phyloP scores from a whole-genome alignment of 2,797 vertebrate species.

The Clarias laeviceps region DNA sequence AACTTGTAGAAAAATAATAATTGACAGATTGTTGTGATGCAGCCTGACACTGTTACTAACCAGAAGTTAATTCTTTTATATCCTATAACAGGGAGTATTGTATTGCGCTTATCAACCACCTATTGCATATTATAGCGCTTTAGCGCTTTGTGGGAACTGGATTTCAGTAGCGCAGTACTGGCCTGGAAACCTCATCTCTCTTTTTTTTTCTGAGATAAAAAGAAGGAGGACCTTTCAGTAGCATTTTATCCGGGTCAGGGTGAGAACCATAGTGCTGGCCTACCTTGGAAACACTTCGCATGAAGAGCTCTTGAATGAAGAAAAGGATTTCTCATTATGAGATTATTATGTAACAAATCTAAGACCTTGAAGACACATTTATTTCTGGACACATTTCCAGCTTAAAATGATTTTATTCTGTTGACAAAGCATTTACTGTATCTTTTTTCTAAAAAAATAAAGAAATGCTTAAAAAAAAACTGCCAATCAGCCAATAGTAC shows the following conservation, averaged over 20 bases:
- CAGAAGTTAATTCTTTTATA: neutral
- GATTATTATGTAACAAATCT: neutral
- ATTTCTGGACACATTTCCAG: neutral
- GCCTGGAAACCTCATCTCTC: neutral
- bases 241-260: neutral
- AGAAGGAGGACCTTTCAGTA: neutral
- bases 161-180: neutral
- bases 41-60: neutral
- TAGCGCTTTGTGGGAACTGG: neutral
- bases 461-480: neutral
- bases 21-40: neutral
- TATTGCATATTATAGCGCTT: neutral
- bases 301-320: neutral
- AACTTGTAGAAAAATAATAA: neutral
- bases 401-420: neutral
- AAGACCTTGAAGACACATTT: neutral
- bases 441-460: neutral
- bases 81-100: neutral
- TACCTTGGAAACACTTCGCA: neutral
- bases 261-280: neutral
- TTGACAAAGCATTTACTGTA: neutral
- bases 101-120: neutral
- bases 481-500: no score
- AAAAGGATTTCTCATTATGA: neutral
- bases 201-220: neutral